Percentiles rank a stretch among this genome's conserved stretches.
phyloP scores from a whole-genome alignment of 2,113 vertebrate species.

The Numida meleagris region DNA sequence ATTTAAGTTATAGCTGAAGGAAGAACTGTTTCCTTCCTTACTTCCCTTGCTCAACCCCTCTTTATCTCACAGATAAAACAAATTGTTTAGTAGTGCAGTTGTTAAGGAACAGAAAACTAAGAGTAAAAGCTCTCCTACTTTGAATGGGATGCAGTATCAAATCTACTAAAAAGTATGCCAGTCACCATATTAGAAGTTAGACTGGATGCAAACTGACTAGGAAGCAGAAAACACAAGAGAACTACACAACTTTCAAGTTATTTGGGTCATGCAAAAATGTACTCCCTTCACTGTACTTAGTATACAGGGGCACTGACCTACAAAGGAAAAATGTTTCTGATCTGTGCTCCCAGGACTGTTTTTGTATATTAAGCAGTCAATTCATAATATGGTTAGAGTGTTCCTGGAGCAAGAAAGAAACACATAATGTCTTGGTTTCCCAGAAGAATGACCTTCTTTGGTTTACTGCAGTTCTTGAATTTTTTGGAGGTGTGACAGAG shows the following conservation, averaged over 20 bases:
- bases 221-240: neutral
- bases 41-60: neutral
- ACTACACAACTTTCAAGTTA: neutral
- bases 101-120: neutral
- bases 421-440: rapidly evolving
- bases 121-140: neutral
- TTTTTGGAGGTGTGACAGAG: neutral
- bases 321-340: neutral
- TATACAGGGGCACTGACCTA: neutral
- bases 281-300: neutral
- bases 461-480: neutral
- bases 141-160: neutral
- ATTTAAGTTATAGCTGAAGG: neutral
- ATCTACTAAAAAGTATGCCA: neutral
- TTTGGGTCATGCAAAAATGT: neutral
- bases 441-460: neutral
- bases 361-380: neutral
- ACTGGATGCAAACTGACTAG: neutral
- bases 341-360: neutral
- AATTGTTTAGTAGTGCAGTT: neutral
- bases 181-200: neutral
- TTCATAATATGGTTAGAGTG: neutral
- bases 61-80: neutral
- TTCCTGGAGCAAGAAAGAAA: neutral
- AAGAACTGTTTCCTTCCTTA: neutral